Conservation (phyloP, 2,888 invertebrate species). For the Parnassius apollo region DNA sequence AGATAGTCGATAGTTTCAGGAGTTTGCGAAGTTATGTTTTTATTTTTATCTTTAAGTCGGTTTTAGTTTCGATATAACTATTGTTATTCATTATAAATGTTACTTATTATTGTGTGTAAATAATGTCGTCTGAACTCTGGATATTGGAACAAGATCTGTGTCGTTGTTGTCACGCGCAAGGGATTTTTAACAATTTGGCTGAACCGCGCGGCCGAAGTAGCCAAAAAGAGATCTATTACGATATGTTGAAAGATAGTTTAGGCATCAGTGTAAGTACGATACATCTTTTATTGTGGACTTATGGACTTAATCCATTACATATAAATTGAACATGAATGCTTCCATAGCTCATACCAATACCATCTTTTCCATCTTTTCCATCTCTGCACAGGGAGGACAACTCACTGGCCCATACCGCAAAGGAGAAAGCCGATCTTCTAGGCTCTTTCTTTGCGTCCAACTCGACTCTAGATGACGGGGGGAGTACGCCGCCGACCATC, state of each 20-base stretch:
- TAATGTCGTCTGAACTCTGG: slow-evolving; percentile 52
- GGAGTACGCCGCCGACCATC: too few relatives aligned
- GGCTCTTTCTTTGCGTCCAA: too few relatives aligned
- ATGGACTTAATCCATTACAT: too few relatives aligned
- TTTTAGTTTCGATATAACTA: neutral
- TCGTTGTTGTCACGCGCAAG: slow-evolving; percentile 65
- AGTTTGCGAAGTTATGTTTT: neutral
- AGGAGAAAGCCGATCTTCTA: too few relatives aligned
- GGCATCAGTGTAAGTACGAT: slow-evolving; percentile 49
- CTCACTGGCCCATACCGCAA: too few relatives aligned
- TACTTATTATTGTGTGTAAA: slow-evolving; percentile 21
- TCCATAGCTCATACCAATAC: too few relatives aligned
- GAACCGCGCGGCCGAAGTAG: slow-evolving; percentile 40
- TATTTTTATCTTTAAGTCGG: slow-evolving; percentile 6
- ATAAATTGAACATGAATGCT: too few relatives aligned
- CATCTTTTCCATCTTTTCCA: too few relatives aligned
- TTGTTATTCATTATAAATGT: neutral
- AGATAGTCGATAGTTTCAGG: too few relatives aligned
- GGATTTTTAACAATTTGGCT: slow-evolving; percentile 51
- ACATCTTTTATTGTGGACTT: too few relatives aligned
- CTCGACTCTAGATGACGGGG: too few relatives aligned
- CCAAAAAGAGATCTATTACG: slow-evolving; percentile 47
- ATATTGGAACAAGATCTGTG: slow-evolving; percentile 58
- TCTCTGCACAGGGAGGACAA: too few relatives aligned
- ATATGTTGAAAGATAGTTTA: slow-evolving; percentile 55